These are phyloP conservation scores for Linyphia triangularis DNA, from an alignment of 2,888 invertebrate species.

Conservation along the genomic window DNA sequence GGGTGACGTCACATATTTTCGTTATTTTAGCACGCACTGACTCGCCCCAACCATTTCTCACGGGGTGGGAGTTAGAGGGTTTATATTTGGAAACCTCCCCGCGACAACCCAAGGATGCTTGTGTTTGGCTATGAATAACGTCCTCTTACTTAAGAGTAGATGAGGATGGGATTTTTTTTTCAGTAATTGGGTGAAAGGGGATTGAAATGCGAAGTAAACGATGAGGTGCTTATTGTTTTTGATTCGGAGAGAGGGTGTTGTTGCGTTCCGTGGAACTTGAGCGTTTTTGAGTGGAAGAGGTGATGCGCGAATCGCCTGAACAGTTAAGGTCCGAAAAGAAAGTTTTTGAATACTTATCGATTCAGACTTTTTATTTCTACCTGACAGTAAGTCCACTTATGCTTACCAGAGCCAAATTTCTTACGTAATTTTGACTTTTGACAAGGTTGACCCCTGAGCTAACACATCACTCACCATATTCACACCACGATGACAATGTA, in stretches of 20 bases:
- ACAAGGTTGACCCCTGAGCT: too few species aligned
- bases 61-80: background rate
- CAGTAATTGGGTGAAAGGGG: background rate
- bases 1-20: conserved; percentile 71
- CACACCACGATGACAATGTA: too few species aligned
- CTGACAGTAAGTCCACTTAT: too few species aligned
- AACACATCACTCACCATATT: too few species aligned
- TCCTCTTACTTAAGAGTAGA: background rate
- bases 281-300: too few species aligned
- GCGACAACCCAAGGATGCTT: background rate
- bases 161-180: background rate
- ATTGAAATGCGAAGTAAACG: background rate
- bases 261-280: too few species aligned
- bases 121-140: conserved; percentile 12
- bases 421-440: too few species aligned
- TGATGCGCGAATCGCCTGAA: too few species aligned
- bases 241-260: background rate
- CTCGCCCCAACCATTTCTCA: conserved; percentile 29
- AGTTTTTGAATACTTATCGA: too few species aligned
- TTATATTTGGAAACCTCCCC: conserved; percentile 57
- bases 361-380: too few species aligned
- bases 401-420: too few species aligned
- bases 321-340: too few species aligned
- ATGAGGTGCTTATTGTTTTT: background rate
- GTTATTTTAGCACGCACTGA: conserved; percentile 64